A percentile compares a stretch with the other conserved stretches of the same genome.
Conservation (phyloP, 2,888 invertebrate species). For the Agrochola lota region DNA sequence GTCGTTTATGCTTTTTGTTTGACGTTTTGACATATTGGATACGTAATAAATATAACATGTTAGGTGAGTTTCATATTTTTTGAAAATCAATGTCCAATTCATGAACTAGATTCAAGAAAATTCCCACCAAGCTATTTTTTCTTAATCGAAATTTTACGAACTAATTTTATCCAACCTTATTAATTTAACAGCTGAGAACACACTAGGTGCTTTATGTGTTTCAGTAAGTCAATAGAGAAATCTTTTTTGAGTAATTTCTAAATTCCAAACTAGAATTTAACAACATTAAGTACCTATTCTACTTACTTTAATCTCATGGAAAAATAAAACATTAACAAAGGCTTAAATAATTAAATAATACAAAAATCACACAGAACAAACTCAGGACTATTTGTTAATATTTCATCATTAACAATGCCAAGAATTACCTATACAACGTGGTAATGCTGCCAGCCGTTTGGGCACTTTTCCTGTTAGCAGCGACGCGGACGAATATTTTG, state of each 20-base stretch:
- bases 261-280: not conserved
- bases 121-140: not conserved
- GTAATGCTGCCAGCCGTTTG: too few species aligned
- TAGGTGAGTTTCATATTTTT: not conserved
- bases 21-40: too few species aligned
- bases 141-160: too few species aligned
- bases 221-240: not conserved
- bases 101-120: not conserved
- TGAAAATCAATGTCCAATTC: not conserved
- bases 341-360: not conserved
- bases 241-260: not conserved
- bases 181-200: not conserved
- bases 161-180: not conserved
- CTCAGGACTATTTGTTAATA: too few species aligned
- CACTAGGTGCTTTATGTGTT: not conserved
- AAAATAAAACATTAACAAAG: not conserved
- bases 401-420: too few species aligned
- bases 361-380: too few species aligned
- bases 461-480: too few species aligned
- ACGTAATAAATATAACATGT: too few species aligned
- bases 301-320: not conserved
- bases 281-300: not conserved
- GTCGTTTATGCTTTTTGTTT: too few species aligned
- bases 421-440: too few species aligned
- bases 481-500: too few species aligned